Percentiles rank a stretch among this genome's conserved stretches.
These are phyloP conservation scores for Oenanthe melanoleuca DNA, from an alignment of 2,113 vertebrate genomes.

Conservation along the genomic window DNA sequence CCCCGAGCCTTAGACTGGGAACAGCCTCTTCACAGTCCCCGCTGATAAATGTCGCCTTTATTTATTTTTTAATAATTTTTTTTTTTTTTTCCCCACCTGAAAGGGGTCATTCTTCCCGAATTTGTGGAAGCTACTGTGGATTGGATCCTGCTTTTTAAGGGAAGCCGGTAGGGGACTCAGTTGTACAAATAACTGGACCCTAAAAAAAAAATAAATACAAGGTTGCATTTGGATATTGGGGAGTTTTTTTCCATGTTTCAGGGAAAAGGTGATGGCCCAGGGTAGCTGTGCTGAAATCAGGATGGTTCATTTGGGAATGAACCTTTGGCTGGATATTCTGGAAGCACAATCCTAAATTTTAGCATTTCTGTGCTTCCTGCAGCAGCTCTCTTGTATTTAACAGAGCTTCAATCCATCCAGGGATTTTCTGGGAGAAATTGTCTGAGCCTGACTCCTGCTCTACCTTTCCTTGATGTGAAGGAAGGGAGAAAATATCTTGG, in stretches of 20 bases:
- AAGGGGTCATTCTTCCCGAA: slow-evolving; percentile 46
- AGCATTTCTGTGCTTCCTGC: neutral
- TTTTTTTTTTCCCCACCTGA: slow-evolving; percentile 4
- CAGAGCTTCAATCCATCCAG: neutral
- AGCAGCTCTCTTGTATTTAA: neutral
- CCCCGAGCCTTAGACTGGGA: neutral
- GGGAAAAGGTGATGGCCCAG: neutral
- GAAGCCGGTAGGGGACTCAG: slow-evolving; percentile 50
- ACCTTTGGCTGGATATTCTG: neutral
- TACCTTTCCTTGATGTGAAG: neutral
- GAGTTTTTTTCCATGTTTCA: neutral
- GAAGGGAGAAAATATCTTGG: neutral
- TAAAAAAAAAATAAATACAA: slow-evolving; percentile 14
- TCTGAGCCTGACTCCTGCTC: neutral
- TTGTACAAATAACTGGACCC: slow-evolving; percentile 45
- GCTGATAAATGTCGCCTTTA: slow-evolving; percentile 61
- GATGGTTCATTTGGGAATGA: neutral
- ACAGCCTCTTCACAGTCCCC: slow-evolving; percentile 49
- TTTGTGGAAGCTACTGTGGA: slow-evolving; percentile 56
- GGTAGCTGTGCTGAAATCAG: neutral
- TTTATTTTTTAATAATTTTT: slow-evolving; percentile 18
- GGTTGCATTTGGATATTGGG: neutral
- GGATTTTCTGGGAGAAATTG: neutral
- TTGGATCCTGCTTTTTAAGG: slow-evolving; percentile 45
- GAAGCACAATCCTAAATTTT: neutral